Conservation (phyloP, 2,888 invertebrate species). For the Stenchaetothrips biformis region DNA sequence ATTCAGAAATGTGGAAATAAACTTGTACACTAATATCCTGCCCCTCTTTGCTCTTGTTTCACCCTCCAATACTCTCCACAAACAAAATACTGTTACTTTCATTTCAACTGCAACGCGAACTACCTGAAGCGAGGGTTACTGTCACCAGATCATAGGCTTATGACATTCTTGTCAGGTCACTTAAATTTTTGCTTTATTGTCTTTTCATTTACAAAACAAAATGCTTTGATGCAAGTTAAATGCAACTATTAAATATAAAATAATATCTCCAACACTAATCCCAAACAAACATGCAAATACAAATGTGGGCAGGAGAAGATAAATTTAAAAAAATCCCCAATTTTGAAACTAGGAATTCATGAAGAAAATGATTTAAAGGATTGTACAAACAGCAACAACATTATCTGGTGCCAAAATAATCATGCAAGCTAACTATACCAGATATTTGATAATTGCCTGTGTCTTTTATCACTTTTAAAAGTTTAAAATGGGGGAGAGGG, state of each 20-base stretch:
- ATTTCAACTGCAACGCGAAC: background rate
- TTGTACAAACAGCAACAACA: too few species aligned
- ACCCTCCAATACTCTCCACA: background rate
- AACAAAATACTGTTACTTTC: background rate
- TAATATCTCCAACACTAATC: background rate
- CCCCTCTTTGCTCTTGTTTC: background rate
- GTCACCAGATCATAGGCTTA: too few species aligned
- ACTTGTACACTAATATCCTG: background rate
- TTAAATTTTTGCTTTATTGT: too few species aligned
- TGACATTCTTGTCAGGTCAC: too few species aligned
- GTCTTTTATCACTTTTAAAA: too few species aligned
- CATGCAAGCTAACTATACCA: background rate
- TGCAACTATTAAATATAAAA: background rate
- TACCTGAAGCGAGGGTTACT: background rate
- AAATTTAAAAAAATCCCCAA: background rate
- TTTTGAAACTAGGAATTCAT: background rate
- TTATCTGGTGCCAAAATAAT: background rate
- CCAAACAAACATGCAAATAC: background rate
- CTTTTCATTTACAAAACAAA: background rate
- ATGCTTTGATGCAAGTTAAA: background rate
- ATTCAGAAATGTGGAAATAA: background rate
- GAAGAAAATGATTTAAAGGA: too few species aligned
- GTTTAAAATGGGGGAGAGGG: too few species aligned
- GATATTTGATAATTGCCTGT: background rate
- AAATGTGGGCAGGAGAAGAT: background rate